Conservation (phyloP, 2,797 vertebrate genomes). For the Menidia menidia region DNA sequence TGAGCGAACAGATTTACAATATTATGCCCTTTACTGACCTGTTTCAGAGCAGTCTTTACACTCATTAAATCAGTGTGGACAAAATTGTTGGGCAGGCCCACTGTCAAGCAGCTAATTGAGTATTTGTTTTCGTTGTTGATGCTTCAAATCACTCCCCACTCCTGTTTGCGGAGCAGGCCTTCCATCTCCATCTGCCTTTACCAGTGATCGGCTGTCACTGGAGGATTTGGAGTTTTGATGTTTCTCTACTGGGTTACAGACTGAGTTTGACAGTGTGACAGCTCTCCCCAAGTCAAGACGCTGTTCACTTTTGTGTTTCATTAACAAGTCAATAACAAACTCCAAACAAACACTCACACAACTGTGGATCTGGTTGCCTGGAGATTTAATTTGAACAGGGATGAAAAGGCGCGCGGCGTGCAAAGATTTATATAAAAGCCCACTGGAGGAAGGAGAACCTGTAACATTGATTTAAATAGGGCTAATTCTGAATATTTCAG, state of each 20-base stretch:
- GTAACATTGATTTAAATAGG: conserved; percentile 71
- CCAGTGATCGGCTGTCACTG: conserved; percentile 49
- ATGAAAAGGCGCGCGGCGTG: conserved; percentile 63
- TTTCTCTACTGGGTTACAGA: conserved; percentile 62
- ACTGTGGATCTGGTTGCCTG: conserved; percentile 42
- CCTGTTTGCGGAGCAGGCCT: conserved; percentile 29
- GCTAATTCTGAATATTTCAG: conserved; percentile 71
- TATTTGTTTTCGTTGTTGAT: conserved; percentile 13
- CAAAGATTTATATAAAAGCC: conserved; percentile 53
- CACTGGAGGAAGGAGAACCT: conserved; percentile 44
- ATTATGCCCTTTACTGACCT: background rate
- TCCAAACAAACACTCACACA: conserved; percentile 66
- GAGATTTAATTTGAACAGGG: conserved; percentile 64
- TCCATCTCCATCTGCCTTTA: conserved; percentile 52
- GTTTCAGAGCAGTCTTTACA: background rate
- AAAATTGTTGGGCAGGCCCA: background rate
- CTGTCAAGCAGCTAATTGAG: conserved; percentile 18
- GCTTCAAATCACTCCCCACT: conserved; percentile 23
- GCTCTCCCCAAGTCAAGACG: conserved; percentile 47
- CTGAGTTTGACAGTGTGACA: conserved; percentile 22
- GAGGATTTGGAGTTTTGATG: conserved; percentile 56
- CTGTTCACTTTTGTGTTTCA: conserved; percentile 62
- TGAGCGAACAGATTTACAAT: background rate
- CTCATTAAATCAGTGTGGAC: conserved; percentile 2
- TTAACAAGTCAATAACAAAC: conserved; percentile 70